Evolutionary conservation across 2,113 vertebrate species (phyloP).

Genomic region (Cisticola juncidis): DNA sequence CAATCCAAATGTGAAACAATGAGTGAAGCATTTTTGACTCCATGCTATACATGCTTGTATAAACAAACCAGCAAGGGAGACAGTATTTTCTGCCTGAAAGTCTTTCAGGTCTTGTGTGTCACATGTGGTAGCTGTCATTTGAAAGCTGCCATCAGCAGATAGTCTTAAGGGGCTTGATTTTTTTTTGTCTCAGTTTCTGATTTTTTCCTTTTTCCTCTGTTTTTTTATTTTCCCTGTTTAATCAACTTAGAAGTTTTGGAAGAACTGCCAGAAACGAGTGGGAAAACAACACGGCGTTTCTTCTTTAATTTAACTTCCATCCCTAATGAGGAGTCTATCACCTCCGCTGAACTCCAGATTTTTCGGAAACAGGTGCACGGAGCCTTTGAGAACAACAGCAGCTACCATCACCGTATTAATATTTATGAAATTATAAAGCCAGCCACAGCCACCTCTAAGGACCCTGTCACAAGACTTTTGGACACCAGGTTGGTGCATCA

Average conservation of each 20-base stretch:
- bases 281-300: constrained; percentile 90
- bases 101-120: neutral
- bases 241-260: constrained; percentile 88
- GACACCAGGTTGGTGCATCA: constrained; percentile 95
- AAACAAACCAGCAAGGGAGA: neutral
- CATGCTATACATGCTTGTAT: neutral
- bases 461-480: constrained; percentile 90
- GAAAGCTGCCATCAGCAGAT: neutral
- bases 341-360: constrained; percentile 93
- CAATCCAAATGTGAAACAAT: neutral
- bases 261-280: constrained; percentile 86
- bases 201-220: neutral
- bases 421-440: constrained; percentile 95
- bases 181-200: constrained; percentile 32
- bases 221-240: neutral
- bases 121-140: neutral
- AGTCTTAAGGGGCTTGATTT: neutral
- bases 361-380: constrained; percentile 90
- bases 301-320: constrained; percentile 96
- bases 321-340: constrained; percentile 89
- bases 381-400: constrained; percentile 70
- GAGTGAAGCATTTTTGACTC: constrained; percentile 19
- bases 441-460: constrained; percentile 70
- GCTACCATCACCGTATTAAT: constrained; percentile 93
- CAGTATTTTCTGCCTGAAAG: neutral